A percentile compares a stretch with the other conserved stretches of the same genome.
phyloP scores from a whole-genome alignment of 2,113 vertebrate genomes.

The Pungitius pungitius region DNA sequence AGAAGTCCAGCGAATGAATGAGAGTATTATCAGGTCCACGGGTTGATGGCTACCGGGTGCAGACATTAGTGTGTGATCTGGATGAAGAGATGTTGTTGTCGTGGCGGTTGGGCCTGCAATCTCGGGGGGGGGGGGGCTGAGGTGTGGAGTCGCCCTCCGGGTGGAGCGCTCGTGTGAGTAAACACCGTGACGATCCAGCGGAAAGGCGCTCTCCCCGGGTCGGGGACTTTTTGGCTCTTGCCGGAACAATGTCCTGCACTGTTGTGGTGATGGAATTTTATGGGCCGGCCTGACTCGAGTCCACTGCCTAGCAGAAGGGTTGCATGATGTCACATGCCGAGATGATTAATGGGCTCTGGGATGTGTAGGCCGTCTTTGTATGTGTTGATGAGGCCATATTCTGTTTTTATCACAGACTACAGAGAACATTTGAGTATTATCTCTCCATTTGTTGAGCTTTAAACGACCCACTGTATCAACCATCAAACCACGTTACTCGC shows the following conservation, averaged over 20 bases:
- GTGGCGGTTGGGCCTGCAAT: slow-evolving; percentile 19
- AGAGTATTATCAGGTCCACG: too few relatives aligned
- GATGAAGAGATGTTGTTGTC: slow-evolving; percentile 6
- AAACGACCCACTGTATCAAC: slow-evolving; percentile 21
- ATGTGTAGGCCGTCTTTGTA: slow-evolving; percentile 45
- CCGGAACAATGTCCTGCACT: slow-evolving; percentile 60
- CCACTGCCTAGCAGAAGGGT: slow-evolving; percentile 34
- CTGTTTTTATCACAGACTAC: slow-evolving; percentile 54
- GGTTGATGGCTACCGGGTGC: neutral
- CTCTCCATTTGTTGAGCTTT: slow-evolving; percentile 34
- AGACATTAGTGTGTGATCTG: neutral
- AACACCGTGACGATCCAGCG: slow-evolving; percentile 63
- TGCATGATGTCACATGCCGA: slow-evolving; percentile 54
- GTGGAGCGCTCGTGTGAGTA: slow-evolving; percentile 62
- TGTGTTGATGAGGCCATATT: slow-evolving; percentile 53
- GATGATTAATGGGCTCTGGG: slow-evolving; percentile 50
- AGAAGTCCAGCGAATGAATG: neutral
- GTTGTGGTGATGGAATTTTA: slow-evolving; percentile 62
- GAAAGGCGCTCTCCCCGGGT: slow-evolving; percentile 45
- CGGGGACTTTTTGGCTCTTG: slow-evolving; percentile 53
- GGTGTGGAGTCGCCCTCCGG: slow-evolving; percentile 45
- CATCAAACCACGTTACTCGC: slow-evolving; percentile 4
- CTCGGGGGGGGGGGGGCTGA: slow-evolving; percentile 43
- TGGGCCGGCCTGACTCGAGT: slow-evolving; percentile 34
- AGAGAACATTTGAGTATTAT: slow-evolving; percentile 39